phyloP scores from a whole-genome alignment of 2,797 vertebrate species.

The Gallinago solitaria region DNA sequence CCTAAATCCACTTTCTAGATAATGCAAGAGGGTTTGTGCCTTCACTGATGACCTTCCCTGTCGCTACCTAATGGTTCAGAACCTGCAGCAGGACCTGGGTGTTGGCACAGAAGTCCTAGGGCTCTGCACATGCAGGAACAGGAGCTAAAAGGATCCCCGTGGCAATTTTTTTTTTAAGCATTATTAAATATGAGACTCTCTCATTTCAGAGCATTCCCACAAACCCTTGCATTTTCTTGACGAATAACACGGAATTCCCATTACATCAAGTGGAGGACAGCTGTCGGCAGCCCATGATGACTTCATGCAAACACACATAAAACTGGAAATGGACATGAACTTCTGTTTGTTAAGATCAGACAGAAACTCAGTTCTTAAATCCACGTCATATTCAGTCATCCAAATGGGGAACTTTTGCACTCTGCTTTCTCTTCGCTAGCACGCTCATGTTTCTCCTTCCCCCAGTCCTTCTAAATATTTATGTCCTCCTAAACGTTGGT shows the following conservation, averaged over 20 bases:
- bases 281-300: not conserved
- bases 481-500: not conserved
- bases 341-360: not conserved
- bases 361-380: not conserved
- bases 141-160: not conserved
- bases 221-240: not conserved
- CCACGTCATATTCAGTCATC: not conserved
- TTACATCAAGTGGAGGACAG: not conserved
- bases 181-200: not conserved
- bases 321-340: not conserved
- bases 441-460: not conserved
- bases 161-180: not conserved
- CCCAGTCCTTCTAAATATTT: not conserved
- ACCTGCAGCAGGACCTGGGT: not conserved
- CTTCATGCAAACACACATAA: not conserved
- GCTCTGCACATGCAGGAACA: not conserved
- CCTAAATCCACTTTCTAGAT: not conserved
- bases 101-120: not conserved
- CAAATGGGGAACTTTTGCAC: not conserved
- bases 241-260: rapidly evolving
- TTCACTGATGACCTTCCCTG: not conserved
- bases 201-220: not conserved
- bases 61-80: not conserved
- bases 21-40: not conserved
- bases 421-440: not conserved